Evolutionary conservation across 2,113 vertebrate genomes (phyloP).

Genomic region (Macroglossus sobrinus): DNA sequence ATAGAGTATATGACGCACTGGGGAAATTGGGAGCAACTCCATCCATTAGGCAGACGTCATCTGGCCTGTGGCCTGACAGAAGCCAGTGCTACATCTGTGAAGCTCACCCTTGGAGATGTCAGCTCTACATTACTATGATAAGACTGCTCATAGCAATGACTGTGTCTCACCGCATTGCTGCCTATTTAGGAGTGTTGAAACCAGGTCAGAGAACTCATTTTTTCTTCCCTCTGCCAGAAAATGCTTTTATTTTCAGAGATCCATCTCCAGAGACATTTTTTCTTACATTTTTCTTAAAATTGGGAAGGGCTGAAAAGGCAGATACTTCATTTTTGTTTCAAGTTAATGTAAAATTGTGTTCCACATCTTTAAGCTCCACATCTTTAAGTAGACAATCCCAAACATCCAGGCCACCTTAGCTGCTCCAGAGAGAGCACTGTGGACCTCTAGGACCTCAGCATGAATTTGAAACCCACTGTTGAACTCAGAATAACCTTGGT

Average conservation of each 20-base stretch:
- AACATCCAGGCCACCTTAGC: background rate
- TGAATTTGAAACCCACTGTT: background rate
- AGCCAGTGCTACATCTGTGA: rapidly evolving
- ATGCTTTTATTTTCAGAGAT: background rate
- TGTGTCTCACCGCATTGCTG: background rate
- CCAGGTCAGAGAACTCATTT: background rate
- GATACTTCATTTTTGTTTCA: background rate
- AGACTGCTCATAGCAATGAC: background rate
- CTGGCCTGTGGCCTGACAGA: background rate
- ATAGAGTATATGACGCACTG: background rate
- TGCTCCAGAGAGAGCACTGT: background rate
- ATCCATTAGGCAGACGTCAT: background rate
- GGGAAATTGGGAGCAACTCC: background rate
- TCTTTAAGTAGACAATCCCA: background rate
- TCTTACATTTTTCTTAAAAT: background rate
- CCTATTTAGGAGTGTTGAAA: background rate
- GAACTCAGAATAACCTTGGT: background rate
- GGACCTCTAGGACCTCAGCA: background rate
- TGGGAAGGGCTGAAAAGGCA: background rate
- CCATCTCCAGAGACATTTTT: background rate
- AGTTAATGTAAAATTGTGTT: background rate
- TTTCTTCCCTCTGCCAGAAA: background rate
- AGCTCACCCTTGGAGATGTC: background rate
- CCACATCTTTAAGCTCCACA: background rate
- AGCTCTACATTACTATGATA: background rate